Conservation (phyloP, 2,888 invertebrate species). For the Camptogramma bilineatum region DNA sequence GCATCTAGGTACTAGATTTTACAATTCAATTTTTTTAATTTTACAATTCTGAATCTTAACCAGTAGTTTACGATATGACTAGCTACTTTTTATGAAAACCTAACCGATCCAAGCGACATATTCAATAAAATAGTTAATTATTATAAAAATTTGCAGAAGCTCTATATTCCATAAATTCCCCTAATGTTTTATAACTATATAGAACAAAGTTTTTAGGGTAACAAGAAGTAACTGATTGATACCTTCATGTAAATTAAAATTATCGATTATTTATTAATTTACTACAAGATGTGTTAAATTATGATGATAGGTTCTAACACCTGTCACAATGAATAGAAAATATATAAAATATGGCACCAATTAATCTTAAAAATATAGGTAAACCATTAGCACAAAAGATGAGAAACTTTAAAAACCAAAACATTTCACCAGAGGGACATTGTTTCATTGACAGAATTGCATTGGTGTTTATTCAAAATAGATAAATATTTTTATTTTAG, state of each 20-base stretch:
- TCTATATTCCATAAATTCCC: conserved; percentile 17
- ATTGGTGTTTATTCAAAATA: conserved; percentile 35
- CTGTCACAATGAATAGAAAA: conserved; percentile 29
- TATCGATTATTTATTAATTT: not conserved
- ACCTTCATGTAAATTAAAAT: not conserved
- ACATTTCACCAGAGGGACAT: conserved; percentile 48
- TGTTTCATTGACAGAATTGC: conserved; percentile 41
- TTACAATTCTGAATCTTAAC: conserved; percentile 23
- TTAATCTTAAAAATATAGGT: conserved; percentile 47
- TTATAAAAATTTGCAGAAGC: conserved; percentile 22
- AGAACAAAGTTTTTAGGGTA: conserved; percentile 13
- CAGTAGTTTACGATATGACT: conserved; percentile 32
- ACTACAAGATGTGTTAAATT: not conserved
- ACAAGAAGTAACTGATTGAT: conserved; percentile 11
- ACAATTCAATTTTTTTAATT: too few species aligned
- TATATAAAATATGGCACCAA: conserved; percentile 65
- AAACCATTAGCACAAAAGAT: conserved; percentile 35
- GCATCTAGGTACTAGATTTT: conserved; percentile 14
- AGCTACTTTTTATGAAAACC: conserved; percentile 26
- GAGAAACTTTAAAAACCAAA: conserved; percentile 29
- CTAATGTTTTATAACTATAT: conserved; percentile 18
- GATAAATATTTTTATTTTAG: conserved; percentile 28
- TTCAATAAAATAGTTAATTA: conserved; percentile 12
- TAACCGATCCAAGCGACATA: conserved; percentile 26
- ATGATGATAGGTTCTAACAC: not conserved